Evolutionary conservation across 23 tunicate genomes (phyloP), one percentile per base, ranked within the genome.

Genomic region (Halocynthia aurantium): DNA sequence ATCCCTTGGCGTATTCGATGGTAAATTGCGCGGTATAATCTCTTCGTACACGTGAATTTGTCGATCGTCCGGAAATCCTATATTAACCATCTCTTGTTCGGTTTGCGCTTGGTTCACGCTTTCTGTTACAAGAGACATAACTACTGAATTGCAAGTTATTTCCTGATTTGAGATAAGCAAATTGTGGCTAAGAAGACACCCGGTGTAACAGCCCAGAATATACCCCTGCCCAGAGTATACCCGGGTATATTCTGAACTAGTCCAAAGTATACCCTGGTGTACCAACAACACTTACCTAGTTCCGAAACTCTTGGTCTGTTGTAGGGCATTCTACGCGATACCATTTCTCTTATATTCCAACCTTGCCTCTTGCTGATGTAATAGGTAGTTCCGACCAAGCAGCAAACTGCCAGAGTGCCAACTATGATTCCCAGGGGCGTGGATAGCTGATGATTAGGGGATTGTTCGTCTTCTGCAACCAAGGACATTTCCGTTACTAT

Each of bases 31-130:
- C 8, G 64, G 51, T 7, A 74, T 52, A 49, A 74, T 74, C 57
- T 74, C 78, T 74, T 74, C 78, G 57, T 74, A 74, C 13, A 74
- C 78, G 56, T 74, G 78, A 54, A 74, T 74, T 52, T 62, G 78
- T 15, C 78, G 55, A 13, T 52, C 22, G 56, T 74, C 1, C 21
- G 60, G 22, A 31, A 31, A 31, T 31, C 44, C 44, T 31, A 31
- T 31, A 31, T 31, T 4, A 0, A 31, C 44, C 44, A 31, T 31
- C 44, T 31, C 44, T 31, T 31, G 44, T 31, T 31, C 44, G 44
- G 44, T 31, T 31, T 31, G 44, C 44, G 44, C 44, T 31, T 31
- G 44, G 44, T 31, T 31, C 44, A 31, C 44, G 44, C 44, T 31
- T 31, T 31, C 44, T 31, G 44, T 31, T 31, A 31, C 44, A 31